A percentile compares a stretch with the other conserved stretches of the same genome.
These are phyloP conservation scores for Rhynchotus rufescens DNA, from an alignment of 2,797 vertebrate species.

Conservation along the genomic window DNA sequence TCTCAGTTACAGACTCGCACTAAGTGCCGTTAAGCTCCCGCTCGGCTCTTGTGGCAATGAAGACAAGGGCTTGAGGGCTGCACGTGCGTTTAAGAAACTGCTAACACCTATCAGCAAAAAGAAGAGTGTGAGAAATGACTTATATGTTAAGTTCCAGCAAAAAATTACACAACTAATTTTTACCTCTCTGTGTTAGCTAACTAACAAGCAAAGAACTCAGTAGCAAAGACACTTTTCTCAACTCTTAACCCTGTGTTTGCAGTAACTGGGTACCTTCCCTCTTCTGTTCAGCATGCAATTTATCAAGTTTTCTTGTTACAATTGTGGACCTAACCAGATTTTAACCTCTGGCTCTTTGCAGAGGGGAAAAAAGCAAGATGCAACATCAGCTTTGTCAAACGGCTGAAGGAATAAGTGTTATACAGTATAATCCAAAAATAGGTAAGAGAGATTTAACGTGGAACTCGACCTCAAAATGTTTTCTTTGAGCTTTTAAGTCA, in stretches of 20 bases:
- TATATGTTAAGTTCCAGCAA: neutral
- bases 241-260: neutral
- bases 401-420: neutral
- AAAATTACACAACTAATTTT: neutral
- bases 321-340: neutral
- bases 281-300: accelerated
- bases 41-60: neutral
- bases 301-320: neutral
- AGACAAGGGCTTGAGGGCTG: neutral
- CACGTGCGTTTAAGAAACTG: neutral
- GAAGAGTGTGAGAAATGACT: neutral
- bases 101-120: neutral
- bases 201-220: neutral
- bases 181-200: neutral
- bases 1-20: neutral
- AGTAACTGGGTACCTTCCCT: neutral
- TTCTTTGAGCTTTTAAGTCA: neutral
- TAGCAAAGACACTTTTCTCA: neutral
- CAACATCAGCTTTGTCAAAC: neutral
- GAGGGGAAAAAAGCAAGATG: neutral
- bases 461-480: neutral
- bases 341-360: neutral
- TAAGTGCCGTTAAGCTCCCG: neutral
- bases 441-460: neutral
- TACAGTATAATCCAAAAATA: neutral